Base-by-base conservation (phyloP, 2,113 vertebrate species). In the Rutilus rutilus region DNA sequence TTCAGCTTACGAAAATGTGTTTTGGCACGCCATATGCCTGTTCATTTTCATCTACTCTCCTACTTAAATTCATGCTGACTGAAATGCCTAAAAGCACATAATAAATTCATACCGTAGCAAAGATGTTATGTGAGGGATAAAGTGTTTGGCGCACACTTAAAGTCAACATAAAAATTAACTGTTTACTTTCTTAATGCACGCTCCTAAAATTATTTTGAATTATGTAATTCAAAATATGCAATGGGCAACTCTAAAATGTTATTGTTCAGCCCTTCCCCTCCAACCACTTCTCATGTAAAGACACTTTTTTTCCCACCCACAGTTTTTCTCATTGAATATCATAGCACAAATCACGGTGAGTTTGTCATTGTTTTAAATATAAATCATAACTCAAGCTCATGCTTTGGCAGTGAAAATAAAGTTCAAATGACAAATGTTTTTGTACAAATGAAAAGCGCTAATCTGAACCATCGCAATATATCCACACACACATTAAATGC, bases 1-100 rank as follows among this genome's bases (percentile, higher is more conserved):
- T 91, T 91, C 90, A 92, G 39, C 89, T 60, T 89, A 90, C 88
- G 92, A 91, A 78, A 93, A 87, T 81, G 90, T 91, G 81, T 87
- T 71, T 90, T 88, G 86, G 65, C 15, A 17, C 30, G n/a, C 27
- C 76, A 75, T 65, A 60, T 69, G 73, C 54, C 57, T 42, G 42
- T 82, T 79, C 33, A 87, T 85, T 83, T 85, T 52, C 62, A 85
- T 85, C 23, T 57, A 59, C 11, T 6, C 64, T 12, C 23, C 33
- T 54, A 27, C 57, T 62, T 80, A 57, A 47, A 64, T 85, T 30
- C 19, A 64, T 15, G 33, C 78, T 42, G 78, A 80, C 57, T 62
- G 33, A 62, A 25, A 60, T 33, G 57, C 78, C 36, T 80, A 64
- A 62, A 64, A 80, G 23, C 36, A 80, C 57, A 77, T 77, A 27